Conservation (phyloP, 2,888 invertebrate genomes). For the Antheraea assamensis region DNA sequence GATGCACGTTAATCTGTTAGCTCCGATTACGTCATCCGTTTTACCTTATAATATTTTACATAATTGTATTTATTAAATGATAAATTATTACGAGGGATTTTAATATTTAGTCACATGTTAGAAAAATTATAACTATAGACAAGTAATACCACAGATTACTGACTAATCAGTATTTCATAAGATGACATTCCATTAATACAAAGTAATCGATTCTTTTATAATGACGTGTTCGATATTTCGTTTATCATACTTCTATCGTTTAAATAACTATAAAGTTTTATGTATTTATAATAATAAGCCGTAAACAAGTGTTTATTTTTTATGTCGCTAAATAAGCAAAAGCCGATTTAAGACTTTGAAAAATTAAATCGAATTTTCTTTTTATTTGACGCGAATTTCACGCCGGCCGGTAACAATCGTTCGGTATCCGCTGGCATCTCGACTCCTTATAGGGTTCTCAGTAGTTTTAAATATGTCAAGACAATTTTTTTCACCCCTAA, state of each 20-base stretch:
- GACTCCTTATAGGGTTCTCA: constrained; percentile 20
- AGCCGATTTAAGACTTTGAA: constrained; percentile 34
- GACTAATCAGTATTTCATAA: not conserved
- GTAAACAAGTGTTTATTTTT: not conserved
- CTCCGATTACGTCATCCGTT: not conserved
- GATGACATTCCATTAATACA: not conserved
- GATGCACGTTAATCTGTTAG: constrained; percentile 6
- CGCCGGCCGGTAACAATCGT: constrained; percentile 66
- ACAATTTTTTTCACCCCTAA: no score
- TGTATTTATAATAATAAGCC: not conserved
- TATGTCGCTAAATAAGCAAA: constrained; percentile 1
- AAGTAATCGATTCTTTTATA: not conserved
- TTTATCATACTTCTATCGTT: no score
- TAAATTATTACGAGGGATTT: not conserved
- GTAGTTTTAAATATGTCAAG: not conserved
- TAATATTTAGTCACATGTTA: not conserved
- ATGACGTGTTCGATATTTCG: not conserved
- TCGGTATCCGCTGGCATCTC: constrained; percentile 68
- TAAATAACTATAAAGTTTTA: no score
- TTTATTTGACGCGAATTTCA: constrained; percentile 59
- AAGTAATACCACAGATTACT: not conserved
- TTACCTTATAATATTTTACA: not conserved
- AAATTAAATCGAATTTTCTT: constrained; percentile 43
- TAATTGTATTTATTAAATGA: constrained; percentile 2
- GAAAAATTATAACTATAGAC: not conserved